Conservation (phyloP, 1,140 invertebrate genomes). For the Aphelinus atriplicis region DNA sequence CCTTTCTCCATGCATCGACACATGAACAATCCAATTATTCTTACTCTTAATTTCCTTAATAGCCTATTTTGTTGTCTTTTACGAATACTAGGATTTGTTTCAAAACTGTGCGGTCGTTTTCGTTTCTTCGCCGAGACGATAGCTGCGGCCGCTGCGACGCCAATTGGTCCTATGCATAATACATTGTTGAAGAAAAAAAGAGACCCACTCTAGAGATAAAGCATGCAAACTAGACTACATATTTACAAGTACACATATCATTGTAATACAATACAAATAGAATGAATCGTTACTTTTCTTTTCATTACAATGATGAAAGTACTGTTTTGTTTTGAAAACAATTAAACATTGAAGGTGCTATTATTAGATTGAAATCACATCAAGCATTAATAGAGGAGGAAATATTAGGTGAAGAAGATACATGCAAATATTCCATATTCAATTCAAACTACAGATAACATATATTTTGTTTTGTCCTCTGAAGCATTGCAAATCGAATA, state of each 20-base stretch:
- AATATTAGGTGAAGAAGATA: neutral
- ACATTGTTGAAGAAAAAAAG: slow-evolving; percentile 28
- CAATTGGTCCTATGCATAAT: slow-evolving; percentile 81
- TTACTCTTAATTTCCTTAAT: slow-evolving; percentile 85
- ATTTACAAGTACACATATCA: slow-evolving; percentile 10
- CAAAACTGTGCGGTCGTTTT: slow-evolving; percentile 95
- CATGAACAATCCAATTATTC: slow-evolving; percentile 34
- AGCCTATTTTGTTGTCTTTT: slow-evolving; percentile 96
- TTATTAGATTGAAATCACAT: neutral
- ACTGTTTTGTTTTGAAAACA: slow-evolving; percentile 9
- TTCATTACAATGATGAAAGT: neutral
- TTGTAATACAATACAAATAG: neutral
- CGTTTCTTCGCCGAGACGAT: slow-evolving; percentile 96
- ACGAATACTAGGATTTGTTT: slow-evolving; percentile 96
- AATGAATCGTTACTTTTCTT: neutral
- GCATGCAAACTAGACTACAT: slow-evolving; percentile 34
- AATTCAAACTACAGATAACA: slow-evolving; percentile 6
- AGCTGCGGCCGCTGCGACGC: slow-evolving; percentile 95
- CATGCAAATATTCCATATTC: slow-evolving; percentile 13
- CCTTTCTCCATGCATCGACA: too few species aligned
- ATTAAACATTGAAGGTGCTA: slow-evolving; percentile 6
- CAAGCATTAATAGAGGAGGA: slow-evolving; percentile 23
- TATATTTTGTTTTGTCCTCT: neutral
- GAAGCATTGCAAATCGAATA: neutral
- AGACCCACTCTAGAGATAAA: neutral